Evolutionary conservation across 2,797 vertebrate species (phyloP).

Genomic region (Furcifer pardalis): DNA sequence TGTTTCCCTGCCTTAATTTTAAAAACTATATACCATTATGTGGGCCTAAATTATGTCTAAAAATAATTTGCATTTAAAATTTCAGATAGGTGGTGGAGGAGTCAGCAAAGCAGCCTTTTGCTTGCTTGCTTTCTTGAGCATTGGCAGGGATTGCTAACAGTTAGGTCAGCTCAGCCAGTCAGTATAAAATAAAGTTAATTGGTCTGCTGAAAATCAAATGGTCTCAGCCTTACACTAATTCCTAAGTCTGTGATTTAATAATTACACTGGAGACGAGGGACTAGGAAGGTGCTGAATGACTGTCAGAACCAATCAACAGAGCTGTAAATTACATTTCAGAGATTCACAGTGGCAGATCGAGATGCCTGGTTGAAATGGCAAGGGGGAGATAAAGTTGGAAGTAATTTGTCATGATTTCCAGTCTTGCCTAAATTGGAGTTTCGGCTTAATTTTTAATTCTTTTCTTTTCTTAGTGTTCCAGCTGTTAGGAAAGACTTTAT

Average conservation of each 20-base stretch:
- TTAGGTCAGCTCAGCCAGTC: slow-evolving; percentile 39
- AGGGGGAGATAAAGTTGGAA: slow-evolving; percentile 50
- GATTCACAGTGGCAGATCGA: slow-evolving; percentile 48
- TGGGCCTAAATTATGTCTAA: slow-evolving; percentile 58
- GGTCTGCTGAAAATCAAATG: slow-evolving; percentile 55
- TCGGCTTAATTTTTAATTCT: slow-evolving; percentile 35
- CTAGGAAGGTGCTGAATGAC: slow-evolving; percentile 58
- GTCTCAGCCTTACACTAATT: slow-evolving; percentile 53
- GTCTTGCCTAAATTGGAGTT: slow-evolving; percentile 17
- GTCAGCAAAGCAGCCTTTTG: slow-evolving; percentile 58
- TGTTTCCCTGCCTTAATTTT: slow-evolving; percentile 33
- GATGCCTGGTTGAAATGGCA: slow-evolving; percentile 36
- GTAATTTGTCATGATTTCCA: slow-evolving; percentile 37
- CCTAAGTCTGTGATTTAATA: slow-evolving; percentile 56
- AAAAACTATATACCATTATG: slow-evolving; percentile 59
- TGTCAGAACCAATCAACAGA: slow-evolving; percentile 37
- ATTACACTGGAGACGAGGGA: slow-evolving; percentile 9
- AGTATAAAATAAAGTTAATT: slow-evolving; percentile 61
- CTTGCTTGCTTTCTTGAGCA: slow-evolving; percentile 23
- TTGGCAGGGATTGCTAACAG: slow-evolving; percentile 5
- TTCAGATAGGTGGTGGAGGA: slow-evolving; percentile 55
- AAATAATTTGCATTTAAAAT: slow-evolving; percentile 69
- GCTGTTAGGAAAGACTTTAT: background rate
- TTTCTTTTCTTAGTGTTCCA: background rate
- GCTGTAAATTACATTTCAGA: slow-evolving; percentile 55